A percentile compares a stretch with the other conserved stretches of the same genome.
Conservation (phyloP, 2,888 invertebrate species). For the Cenopis cana region DNA sequence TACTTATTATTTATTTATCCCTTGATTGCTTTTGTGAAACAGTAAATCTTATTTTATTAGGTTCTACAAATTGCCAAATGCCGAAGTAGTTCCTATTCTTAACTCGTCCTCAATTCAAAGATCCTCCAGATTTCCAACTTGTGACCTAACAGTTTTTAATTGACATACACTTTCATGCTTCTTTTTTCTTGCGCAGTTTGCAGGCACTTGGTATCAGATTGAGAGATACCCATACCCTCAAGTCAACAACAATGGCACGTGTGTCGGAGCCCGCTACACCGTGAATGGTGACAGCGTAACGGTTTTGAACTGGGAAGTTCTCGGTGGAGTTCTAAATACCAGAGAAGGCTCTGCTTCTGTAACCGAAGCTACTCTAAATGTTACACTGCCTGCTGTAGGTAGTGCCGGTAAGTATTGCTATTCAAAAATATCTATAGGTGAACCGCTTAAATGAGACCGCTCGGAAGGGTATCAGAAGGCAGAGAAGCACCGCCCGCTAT, state of each 20-base stretch:
- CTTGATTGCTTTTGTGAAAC: not conserved
- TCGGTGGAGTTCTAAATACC: slow-evolving; percentile 58
- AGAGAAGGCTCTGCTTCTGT: slow-evolving; percentile 64
- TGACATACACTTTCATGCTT: not conserved
- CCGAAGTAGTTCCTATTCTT: not conserved
- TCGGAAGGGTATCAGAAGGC: too few species aligned
- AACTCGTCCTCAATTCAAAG: not conserved
- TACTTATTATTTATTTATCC: too few species aligned
- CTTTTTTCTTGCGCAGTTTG: slow-evolving; percentile 60
- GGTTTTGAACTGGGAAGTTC: slow-evolving; percentile 71
- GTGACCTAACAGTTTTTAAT: not conserved
- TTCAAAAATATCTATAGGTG: not conserved
- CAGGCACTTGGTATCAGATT: slow-evolving; percentile 74
- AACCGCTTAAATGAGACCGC: too few species aligned
- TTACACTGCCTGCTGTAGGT: slow-evolving; percentile 62
- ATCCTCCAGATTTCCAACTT: not conserved
- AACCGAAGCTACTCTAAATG: slow-evolving; percentile 52
- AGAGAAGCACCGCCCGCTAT: too few species aligned
- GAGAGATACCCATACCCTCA: slow-evolving; percentile 63
- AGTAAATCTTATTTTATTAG: too few species aligned
- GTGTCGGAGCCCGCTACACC: slow-evolving; percentile 66
- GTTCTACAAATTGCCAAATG: not conserved
- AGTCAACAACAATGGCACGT: slow-evolving; percentile 58
- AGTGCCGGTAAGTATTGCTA: slow-evolving; percentile 43
- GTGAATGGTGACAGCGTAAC: slow-evolving; percentile 55